Evolutionary conservation across 64 coral and sea anemone species (phyloP), one percentile per base, ranked within the genome.

Genomic region (Acropora yongei): DNA sequence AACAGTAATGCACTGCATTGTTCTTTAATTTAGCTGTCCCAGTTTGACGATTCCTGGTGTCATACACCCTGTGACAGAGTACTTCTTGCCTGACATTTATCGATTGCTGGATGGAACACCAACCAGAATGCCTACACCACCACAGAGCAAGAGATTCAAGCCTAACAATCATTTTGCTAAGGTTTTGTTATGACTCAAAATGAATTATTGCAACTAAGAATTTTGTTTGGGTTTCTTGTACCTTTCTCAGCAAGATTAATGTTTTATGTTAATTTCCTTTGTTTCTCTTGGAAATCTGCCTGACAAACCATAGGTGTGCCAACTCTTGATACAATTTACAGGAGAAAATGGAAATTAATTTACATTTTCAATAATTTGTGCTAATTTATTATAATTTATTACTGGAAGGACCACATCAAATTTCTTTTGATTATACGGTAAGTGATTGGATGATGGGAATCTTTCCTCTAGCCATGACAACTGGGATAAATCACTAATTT

Each of bases 21-120:
- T 75, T 20, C 5, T 41, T 41, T 13, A 57, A 53, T 8, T 76
- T 40, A 96, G 95, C 4, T 96, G 95, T 80, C 86, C 73, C 60
- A 93, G 74, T 77, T 46, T 96, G 53, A 90, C 63, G 68, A 96
- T 96, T 68, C 91, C 95, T 57, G 95, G 95, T 20, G 93, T 96
- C 8, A 96, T 91, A 16, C 92, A 93, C 39, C 72, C 87, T 13
- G 91, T 96, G 17, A 90, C 91, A 17, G 95, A 96, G 19, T 96
- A 89, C 41, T 96, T 96, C 74, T 74, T 96, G 17, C 69, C 79
- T 61, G 95, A 93, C 57, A 39, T 93, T 16, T 74, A 90, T 57
- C 74, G 65, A 61, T 90, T 96, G 87, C 60, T 96, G 57, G 79
- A 87, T 60, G 44, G 58, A 85, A 67, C 68, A 40, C 40, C 85